phyloP scores from a whole-genome alignment of 2,888 invertebrate species.

The Phrixothrix hirtus region DNA sequence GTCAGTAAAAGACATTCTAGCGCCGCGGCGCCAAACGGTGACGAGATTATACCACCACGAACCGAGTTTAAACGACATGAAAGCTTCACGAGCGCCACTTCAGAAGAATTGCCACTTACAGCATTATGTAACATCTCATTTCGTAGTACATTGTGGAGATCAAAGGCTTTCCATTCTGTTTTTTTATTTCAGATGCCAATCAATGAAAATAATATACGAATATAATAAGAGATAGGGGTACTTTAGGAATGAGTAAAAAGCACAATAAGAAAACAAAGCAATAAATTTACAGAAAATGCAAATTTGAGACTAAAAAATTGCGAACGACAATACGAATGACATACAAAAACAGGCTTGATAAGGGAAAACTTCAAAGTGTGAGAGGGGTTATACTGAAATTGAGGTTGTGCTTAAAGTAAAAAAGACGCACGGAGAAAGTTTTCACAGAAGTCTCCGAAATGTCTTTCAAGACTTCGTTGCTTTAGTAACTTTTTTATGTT shows the following conservation, averaged over 20 bases:
- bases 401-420: slow-evolving; percentile 26
- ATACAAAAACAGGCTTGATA: slow-evolving; percentile 38
- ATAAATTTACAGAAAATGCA: slow-evolving; percentile 24
- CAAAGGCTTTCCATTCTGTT: too few relatives aligned
- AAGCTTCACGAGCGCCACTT: slow-evolving; percentile 20
- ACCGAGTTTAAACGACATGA: slow-evolving; percentile 16
- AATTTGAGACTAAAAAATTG: slow-evolving; percentile 35
- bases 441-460: slow-evolving; percentile 34
- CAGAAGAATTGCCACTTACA: slow-evolving; percentile 19
- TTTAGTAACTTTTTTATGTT: slow-evolving; percentile 43
- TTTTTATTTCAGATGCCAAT: too few relatives aligned
- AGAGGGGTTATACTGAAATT: slow-evolving; percentile 29
- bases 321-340: slow-evolving; percentile 40
- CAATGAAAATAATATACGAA: too few relatives aligned
- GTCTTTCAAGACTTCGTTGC: slow-evolving; percentile 36
- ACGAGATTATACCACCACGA: slow-evolving; percentile 13
- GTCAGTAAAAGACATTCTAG: slow-evolving; percentile 31
- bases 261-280: slow-evolving; percentile 14
- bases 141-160: too few relatives aligned
- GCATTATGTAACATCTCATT: slow-evolving; percentile 15
- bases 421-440: slow-evolving; percentile 37
- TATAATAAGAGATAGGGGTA: too few relatives aligned
- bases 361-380: slow-evolving; percentile 35
- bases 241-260: neutral
- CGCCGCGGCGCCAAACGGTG: slow-evolving; percentile 38